phyloP scores from a whole-genome alignment of 2,888 invertebrate genomes.

The Stramonita haemastoma region DNA sequence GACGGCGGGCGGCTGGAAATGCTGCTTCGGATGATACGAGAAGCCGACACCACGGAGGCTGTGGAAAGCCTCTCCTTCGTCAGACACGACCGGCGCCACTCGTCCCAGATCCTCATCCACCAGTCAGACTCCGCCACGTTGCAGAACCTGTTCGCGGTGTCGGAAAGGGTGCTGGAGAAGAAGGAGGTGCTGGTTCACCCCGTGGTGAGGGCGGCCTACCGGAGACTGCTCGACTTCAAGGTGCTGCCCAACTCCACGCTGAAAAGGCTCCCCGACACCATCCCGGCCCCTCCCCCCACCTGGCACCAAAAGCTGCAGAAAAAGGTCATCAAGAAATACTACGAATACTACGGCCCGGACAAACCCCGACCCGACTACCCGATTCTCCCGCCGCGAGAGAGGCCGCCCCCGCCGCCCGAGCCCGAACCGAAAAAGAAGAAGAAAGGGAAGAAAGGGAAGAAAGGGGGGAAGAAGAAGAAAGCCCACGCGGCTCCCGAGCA shows the following conservation, averaged over 20 bases:
- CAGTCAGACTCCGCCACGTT: neutral
- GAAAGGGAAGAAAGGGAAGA: neutral
- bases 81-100: neutral
- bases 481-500: neutral
- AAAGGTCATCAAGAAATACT: neutral
- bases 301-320: neutral
- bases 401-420: neutral
- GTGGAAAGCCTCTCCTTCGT: too few relatives aligned
- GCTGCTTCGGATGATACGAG: neutral
- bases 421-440: neutral
- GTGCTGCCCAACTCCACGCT: constrained; percentile 22
- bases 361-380: constrained; percentile 14
- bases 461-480: neutral
- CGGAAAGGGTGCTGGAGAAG: neutral
- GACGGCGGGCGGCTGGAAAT: neutral
- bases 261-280: neutral
- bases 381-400: constrained; percentile 18
- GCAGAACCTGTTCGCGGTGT: neutral
- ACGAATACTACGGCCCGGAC: neutral
- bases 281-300: neutral
- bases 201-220: neutral
- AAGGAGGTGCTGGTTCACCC: constrained; percentile 1
- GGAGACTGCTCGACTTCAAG: neutral
- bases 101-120: neutral
- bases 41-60: neutral